These are phyloP conservation scores for Micrasema longulum DNA, from an alignment of 1,140 invertebrate genomes.

Conservation along the genomic window DNA sequence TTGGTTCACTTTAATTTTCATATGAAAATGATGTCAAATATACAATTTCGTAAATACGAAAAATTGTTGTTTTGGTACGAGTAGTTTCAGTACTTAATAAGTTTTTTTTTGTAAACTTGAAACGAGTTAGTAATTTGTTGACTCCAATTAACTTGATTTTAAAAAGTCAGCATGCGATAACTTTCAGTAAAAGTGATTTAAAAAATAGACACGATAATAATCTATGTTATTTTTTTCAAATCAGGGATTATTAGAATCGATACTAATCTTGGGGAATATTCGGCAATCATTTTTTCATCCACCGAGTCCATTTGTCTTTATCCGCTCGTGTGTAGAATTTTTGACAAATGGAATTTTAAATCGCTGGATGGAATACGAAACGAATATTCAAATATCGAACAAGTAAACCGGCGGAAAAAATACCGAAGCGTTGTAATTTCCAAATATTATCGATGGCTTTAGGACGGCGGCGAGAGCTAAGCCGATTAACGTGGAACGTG, in stretches of 20 bases:
- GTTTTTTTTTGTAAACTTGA: too few relatives aligned
- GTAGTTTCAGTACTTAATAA: too few relatives aligned
- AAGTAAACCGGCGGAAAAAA: conserved; percentile 38
- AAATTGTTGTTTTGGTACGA: too few relatives aligned
- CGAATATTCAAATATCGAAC: conserved; percentile 38
- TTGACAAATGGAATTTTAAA: conserved; percentile 43
- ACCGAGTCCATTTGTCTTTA: conserved; percentile 34
- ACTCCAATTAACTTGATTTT: too few relatives aligned
- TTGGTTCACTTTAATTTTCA: too few relatives aligned
- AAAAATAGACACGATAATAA: too few relatives aligned
- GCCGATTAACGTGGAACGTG: conserved; percentile 49
- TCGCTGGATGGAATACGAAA: conserved; percentile 35
- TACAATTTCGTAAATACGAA: too few relatives aligned
- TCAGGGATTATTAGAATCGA: conserved; percentile 33
- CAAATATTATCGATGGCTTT: conserved; percentile 53
- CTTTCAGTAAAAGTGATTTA: too few relatives aligned
- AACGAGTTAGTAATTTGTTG: too few relatives aligned
- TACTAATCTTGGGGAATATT: conserved; percentile 31
- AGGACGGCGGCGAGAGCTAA: conserved; percentile 51
- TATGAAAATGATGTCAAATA: too few relatives aligned
- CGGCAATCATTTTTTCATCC: conserved; percentile 19
- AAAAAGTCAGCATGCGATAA: too few relatives aligned
- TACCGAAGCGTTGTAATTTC: conserved; percentile 51
- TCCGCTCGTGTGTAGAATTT: conserved; percentile 25
- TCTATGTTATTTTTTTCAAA: too few relatives aligned